Base-by-base conservation (phyloP, 2,888 invertebrate species). In the Zhuqinia jingwanae region DNA sequence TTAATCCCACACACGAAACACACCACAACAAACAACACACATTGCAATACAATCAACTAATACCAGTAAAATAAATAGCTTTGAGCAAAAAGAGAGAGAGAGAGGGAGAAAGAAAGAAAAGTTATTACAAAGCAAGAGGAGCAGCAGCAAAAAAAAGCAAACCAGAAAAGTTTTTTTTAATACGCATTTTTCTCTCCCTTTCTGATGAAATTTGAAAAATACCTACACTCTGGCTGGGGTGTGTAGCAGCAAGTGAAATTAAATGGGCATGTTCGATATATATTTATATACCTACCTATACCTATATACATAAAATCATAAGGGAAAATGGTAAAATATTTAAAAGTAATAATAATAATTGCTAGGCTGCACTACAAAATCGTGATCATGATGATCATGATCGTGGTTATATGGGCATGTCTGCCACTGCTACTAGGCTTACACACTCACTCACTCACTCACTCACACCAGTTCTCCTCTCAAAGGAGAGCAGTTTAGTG, bases 371-470 rank as follows among this genome's bases (percentile, higher is more conserved):
- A 47, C 22, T 70, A 70, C 70, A 70, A 47, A 65, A 65, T 30
- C 42, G 65, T 65, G 65, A 65, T 65, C 36, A 70, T 70, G 1
- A 25, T 47, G 47, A 47, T 63, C 63, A 36, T 60, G 8, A 36
- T 50, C 36, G 30, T 47, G n/a, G 53, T 73, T 15, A 11, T 75
- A 68, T 68, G 20, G 20, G 6, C 68, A 45, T 68, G 77, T 76
- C 79, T 81, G 76, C 76, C 20, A 76, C 58, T 56, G 84, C 87
- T 82, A 82, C 87, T 27, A 77, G 87, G 82, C 87, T 87, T 87
- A 87, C 87, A 76, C 87, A 45, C 10, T 65, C 65, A 30, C 25
- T 79, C n/a, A n/a, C n/a, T n/a, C 65, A 36, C 22, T 56, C n/a
- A 36, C 8, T 36, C 36, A 36, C 36, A 36, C 36, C 5, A 77